A percentile compares a stretch with the other conserved stretches of the same genome.
These are phyloP conservation scores for Anas bahamensis DNA, from an alignment of 2,797 vertebrate genomes.

Conservation along the genomic window DNA sequence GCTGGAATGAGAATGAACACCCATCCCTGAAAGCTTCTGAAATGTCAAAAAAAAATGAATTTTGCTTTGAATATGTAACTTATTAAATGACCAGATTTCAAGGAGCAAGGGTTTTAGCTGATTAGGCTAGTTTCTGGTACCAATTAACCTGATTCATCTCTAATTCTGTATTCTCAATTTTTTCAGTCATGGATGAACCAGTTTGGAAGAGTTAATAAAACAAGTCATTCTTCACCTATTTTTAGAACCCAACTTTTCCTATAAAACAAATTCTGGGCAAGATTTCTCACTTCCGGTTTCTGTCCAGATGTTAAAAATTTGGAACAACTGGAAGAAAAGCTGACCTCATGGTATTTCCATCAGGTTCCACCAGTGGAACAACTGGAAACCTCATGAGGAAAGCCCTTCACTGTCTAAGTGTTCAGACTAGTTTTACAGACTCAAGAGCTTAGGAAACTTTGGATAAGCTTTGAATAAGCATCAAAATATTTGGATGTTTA, in stretches of 20 bases:
- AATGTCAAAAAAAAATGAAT: background rate
- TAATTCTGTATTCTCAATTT: background rate
- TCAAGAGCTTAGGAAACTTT: constrained; percentile 62
- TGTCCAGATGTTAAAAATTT: constrained; percentile 69
- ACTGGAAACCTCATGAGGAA: constrained; percentile 70
- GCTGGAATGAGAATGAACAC: background rate
- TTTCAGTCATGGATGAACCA: background rate
- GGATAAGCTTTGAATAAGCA: constrained; percentile 61
- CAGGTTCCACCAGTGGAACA: constrained; percentile 65
- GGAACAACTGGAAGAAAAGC: constrained; percentile 69
- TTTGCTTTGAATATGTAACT: background rate
- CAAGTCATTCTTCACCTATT: constrained; percentile 9
- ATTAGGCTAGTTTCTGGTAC: background rate
- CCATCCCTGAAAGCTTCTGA: background rate
- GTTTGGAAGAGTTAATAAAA: background rate
- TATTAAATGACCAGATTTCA: background rate
- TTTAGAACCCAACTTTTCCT: constrained; percentile 55
- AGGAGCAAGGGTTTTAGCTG: background rate
- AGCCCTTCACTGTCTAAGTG: constrained; percentile 46
- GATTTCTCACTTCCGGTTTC: constrained; percentile 62
- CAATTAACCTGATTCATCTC: background rate
- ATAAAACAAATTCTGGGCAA: constrained; percentile 35
- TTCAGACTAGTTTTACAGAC: constrained; percentile 58
- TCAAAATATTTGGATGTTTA: constrained; percentile 55
- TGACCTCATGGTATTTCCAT: constrained; percentile 73